These are phyloP conservation scores for Nasua narica DNA, from an alignment of 2,797 vertebrate genomes.

Conservation along the genomic window DNA sequence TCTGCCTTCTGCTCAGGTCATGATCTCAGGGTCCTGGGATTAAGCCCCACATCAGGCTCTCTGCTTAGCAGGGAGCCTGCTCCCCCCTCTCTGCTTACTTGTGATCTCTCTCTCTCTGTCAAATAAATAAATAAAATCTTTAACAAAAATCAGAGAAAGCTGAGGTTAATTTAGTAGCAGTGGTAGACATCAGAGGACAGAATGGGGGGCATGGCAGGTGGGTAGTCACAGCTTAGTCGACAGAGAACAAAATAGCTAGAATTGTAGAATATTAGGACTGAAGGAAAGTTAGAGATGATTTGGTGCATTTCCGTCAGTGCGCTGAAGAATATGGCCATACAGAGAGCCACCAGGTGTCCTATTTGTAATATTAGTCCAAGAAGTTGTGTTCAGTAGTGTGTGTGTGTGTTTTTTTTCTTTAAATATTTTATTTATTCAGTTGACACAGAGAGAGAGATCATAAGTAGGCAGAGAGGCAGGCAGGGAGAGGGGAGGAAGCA, in stretches of 20 bases:
- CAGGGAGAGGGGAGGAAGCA: too few relatives aligned
- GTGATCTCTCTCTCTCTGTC: too few relatives aligned
- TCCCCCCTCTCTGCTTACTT: too few relatives aligned
- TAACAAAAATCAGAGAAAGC: background rate
- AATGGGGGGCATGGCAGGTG: background rate
- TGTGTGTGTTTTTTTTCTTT: too few relatives aligned
- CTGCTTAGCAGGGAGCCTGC: too few relatives aligned
- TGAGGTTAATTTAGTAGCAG: slow-evolving; percentile 9
- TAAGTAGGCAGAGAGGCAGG: too few relatives aligned
- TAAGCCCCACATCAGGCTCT: too few relatives aligned
- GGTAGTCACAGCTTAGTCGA: background rate
- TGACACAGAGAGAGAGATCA: too few relatives aligned
- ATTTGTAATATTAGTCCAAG: background rate
- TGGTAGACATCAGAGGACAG: background rate
- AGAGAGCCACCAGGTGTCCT: background rate
- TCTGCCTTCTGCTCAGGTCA: too few relatives aligned
- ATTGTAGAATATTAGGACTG: background rate
- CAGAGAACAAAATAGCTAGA: background rate
- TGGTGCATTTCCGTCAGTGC: background rate
- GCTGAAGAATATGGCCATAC: background rate
- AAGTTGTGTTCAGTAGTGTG: background rate
- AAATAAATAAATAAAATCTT: too few relatives aligned
- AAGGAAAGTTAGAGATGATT: background rate
- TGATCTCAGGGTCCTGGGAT: too few relatives aligned
- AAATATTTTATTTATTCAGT: too few relatives aligned